These are phyloP conservation scores for Menura novaehollandiae DNA, from an alignment of 2,113 vertebrate genomes.

Conservation along the genomic window DNA sequence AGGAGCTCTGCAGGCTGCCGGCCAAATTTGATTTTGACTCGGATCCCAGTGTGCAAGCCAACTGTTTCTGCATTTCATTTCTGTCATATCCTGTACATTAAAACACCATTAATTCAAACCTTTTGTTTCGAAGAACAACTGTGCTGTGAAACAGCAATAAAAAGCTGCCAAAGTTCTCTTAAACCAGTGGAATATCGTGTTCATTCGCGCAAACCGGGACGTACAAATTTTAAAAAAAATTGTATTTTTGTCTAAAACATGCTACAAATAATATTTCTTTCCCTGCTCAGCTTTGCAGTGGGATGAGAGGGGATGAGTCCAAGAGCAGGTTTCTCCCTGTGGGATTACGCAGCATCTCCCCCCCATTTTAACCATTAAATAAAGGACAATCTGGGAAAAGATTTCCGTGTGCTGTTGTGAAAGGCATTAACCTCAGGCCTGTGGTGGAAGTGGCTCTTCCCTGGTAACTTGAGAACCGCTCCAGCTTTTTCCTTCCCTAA, in stretches of 20 bases:
- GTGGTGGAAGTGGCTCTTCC: background rate
- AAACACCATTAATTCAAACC: constrained; percentile 56
- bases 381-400: constrained; percentile 25
- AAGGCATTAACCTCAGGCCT: constrained; percentile 13
- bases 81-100: constrained; percentile 62
- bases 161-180: constrained; percentile 36
- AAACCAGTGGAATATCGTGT: background rate
- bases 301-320: background rate
- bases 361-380: background rate
- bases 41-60: constrained; percentile 46
- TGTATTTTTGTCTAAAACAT: background rate
- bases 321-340: background rate
- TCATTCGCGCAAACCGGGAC: background rate
- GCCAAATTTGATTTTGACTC: constrained; percentile 58
- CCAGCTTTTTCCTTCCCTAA: background rate
- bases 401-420: constrained; percentile 51
- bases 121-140: constrained; percentile 59
- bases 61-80: constrained; percentile 62
- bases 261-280: background rate
- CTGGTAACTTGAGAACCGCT: constrained; percentile 15
- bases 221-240: background rate
- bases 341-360: background rate
- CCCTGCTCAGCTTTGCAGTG: background rate
- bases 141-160: background rate
- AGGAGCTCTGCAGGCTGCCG: background rate